Evolutionary conservation across 2,797 vertebrate species (phyloP), one percentile per base, ranked within the genome.

Genomic region (Xenops minutus): DNA sequence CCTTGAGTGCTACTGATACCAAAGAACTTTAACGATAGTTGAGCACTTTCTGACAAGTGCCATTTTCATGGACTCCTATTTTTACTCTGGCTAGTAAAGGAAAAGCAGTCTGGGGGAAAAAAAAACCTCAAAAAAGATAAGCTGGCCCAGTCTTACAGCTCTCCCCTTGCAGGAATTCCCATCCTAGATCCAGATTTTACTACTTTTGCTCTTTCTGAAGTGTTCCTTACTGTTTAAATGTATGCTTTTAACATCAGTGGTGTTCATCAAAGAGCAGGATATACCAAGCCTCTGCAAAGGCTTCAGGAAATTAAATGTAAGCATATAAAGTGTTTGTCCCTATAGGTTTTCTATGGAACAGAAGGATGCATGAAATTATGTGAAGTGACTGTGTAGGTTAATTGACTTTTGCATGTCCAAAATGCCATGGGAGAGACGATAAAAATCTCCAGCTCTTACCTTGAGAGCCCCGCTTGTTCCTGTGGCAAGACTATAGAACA

Each of bases 1-100:
- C 76, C 88, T 54, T 89, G 66, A 94, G 79, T 88, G 82, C 58
- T 88, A 52, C 64, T 22, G 68, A 37, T 88, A 30, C 23, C 21
- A 15, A 59, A 76, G 59, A 92, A 91, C 89, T 91, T 88, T 21
- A 69, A 59, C 76, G 55, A 18, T 32, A 73, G 34, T 48, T 77
- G 66, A 83, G 32, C 17, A 6, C n/a, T 62, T 87, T 77, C 41
- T 87, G 64, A 43, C 37, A 64, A 43, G 52, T 36, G 9, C 2
- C 8, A 12, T 89, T 92, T 91, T 54, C 30, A 41, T 21, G 17
- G 36, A 44, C 18, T 86, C 18, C 6, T 81, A 3, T 4, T 84
- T 88, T 78, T 58, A 22, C 14, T 66, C 29, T 36, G 37, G 15
- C 19, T 58, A 68, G 68, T 34, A 41, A 82, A 37, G 22, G 6